Evolutionary conservation across 2,113 vertebrate species (phyloP).

Genomic region (Varanus komodoensis): DNA sequence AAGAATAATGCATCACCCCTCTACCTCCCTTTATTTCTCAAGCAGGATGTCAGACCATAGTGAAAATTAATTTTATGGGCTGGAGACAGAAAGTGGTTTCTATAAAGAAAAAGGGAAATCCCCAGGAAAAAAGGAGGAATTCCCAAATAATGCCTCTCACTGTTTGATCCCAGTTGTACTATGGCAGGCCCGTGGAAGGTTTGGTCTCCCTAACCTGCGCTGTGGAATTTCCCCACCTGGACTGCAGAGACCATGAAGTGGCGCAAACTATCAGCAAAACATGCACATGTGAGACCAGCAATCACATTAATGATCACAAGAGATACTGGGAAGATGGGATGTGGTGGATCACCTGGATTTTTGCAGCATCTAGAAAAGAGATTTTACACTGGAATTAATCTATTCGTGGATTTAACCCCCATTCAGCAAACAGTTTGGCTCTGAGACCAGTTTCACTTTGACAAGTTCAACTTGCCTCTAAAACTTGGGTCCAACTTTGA

Average conservation of each 20-base stretch:
- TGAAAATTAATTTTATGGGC: neutral
- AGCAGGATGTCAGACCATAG: neutral
- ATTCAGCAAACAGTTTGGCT: too few species aligned
- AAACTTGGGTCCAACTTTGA: too few species aligned
- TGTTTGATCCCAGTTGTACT: neutral
- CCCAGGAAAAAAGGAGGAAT: too few species aligned
- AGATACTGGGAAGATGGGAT: neutral
- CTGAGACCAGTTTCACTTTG: too few species aligned
- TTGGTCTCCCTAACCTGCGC: too few species aligned
- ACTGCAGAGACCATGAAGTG: too few species aligned
- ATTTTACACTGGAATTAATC: neutral
- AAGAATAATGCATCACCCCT: neutral
- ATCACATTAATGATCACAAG: neutral
- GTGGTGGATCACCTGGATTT: neutral
- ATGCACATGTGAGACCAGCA: neutral
- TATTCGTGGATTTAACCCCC: neutral
- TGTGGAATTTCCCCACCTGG: too few species aligned
- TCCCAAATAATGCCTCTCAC: neutral
- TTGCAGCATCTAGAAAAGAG: neutral
- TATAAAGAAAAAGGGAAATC: neutral
- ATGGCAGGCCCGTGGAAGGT: too few species aligned
- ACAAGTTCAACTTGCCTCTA: too few species aligned
- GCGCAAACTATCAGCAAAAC: neutral
- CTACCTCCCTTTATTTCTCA: neutral
- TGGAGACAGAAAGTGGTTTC: neutral